These are phyloP conservation scores for Pungitius pungitius DNA, from an alignment of 2,113 vertebrate species.

Conservation along the genomic window DNA sequence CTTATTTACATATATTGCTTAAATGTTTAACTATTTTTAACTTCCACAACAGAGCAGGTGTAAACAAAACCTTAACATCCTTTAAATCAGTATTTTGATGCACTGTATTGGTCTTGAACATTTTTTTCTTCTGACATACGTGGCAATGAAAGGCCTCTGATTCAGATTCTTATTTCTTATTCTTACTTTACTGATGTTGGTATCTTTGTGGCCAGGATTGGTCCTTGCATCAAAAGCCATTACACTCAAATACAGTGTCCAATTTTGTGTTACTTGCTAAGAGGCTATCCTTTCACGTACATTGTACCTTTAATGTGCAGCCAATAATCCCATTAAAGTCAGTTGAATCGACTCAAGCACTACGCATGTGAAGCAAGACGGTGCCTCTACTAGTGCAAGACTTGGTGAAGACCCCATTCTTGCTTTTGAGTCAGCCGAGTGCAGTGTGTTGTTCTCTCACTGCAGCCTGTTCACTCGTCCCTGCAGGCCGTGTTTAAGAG, in stretches of 20 bases:
- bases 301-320: slow-evolving; percentile 1
- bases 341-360: slow-evolving; percentile 12
- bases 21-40: too few relatives aligned
- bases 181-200: neutral
- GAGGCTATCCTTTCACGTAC: slow-evolving; percentile 2
- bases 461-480: slow-evolving; percentile 64
- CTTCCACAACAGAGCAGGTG: neutral
- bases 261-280: neutral
- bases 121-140: too few relatives aligned
- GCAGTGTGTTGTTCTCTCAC: slow-evolving; percentile 49
- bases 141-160: too few relatives aligned
- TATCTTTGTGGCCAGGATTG: neutral
- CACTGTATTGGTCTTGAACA: too few relatives aligned
- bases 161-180: too few relatives aligned
- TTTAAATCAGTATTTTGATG: neutral
- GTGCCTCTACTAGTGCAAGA: slow-evolving; percentile 31
- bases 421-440: slow-evolving; percentile 46
- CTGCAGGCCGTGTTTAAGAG: slow-evolving; percentile 70
- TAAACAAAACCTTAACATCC: neutral
- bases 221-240: neutral
- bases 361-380: slow-evolving; percentile 8
- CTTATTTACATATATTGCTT: neutral
- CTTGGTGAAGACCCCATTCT: slow-evolving; percentile 19
- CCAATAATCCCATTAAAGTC: slow-evolving; percentile 20
- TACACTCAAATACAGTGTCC: neutral